Percentiles rank a stretch among this genome's conserved stretches.
Conservation (phyloP, 2,888 invertebrate species). For the Pachycephus smyrnensis region DNA sequence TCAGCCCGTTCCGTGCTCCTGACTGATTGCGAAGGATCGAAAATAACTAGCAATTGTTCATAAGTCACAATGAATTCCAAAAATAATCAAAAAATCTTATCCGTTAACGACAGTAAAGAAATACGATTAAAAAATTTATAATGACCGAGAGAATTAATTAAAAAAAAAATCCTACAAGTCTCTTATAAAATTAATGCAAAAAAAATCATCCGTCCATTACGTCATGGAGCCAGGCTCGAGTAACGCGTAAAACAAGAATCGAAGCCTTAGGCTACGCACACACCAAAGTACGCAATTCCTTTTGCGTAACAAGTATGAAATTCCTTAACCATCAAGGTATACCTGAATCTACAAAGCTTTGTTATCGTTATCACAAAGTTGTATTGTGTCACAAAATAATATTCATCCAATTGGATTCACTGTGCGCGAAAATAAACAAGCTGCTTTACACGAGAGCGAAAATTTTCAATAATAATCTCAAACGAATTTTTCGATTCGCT, state of each 20-base stretch:
- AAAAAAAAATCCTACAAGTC: neutral
- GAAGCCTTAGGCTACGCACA: neutral
- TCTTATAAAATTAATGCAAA: neutral
- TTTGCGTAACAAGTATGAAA: neutral
- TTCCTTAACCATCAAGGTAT: neutral
- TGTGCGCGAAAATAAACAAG: neutral
- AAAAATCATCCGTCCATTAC: neutral
- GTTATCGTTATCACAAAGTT: neutral
- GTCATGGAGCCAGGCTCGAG: neutral
- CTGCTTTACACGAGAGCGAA: neutral
- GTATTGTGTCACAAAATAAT: neutral
- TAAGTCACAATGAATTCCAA: neutral
- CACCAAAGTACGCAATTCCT: neutral
- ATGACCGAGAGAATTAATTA: neutral
- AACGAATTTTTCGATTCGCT: neutral
- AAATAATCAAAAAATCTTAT: neutral
- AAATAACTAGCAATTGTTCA: neutral
- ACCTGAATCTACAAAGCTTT: neutral
- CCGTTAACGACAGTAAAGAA: neutral
- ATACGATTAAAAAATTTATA: too few relatives aligned
- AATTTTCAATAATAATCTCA: neutral
- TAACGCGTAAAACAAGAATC: neutral
- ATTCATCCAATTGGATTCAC: neutral
- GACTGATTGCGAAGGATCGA: neutral
- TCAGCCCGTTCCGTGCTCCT: neutral